These are phyloP conservation scores for Hirtodrosophila histrioides DNA, from an alignment of 2,888 invertebrate species.

Conservation along the genomic window DNA sequence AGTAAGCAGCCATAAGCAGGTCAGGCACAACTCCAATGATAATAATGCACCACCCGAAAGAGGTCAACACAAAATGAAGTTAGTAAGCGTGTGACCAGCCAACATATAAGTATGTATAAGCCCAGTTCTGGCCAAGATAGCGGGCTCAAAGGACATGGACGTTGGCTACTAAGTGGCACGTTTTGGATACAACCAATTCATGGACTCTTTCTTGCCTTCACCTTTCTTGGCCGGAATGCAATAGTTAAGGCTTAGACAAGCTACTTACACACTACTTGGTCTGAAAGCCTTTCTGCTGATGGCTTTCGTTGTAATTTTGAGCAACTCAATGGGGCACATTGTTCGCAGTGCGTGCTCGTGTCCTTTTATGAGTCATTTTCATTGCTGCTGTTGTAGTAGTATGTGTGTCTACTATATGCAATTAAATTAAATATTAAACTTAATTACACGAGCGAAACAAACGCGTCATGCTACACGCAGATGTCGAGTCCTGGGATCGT, in stretches of 20 bases:
- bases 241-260: conserved; percentile 25
- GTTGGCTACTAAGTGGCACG: conserved; percentile 18
- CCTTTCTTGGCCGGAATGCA: conserved; percentile 10
- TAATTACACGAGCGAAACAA: conserved; percentile 77
- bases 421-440: conserved; percentile 83
- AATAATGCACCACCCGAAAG: conserved; percentile 67
- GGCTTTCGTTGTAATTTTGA: conserved; percentile 73
- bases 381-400: conserved; percentile 26
- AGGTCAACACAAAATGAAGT: conserved; percentile 70
- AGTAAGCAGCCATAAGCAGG: conserved; percentile 55
- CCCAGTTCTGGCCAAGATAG: conserved; percentile 10
- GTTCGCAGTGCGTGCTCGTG: conserved; percentile 59
- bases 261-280: conserved; percentile 15
- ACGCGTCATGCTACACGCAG: conserved; percentile 62
- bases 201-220: conserved; percentile 22
- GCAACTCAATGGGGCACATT: conserved; percentile 59
- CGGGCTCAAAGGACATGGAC: background rate
- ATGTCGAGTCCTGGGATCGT: conserved; percentile 28
- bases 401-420: conserved; percentile 63
- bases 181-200: conserved; percentile 18
- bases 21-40: conserved; percentile 65
- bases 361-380: conserved; percentile 58
- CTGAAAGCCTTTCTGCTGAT: conserved; percentile 39
- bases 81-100: conserved; percentile 38
- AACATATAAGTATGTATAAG: conserved; percentile 5